Evolutionary conservation across 2,888 invertebrate genomes (phyloP).

Genomic region (Spialia ferax): DNA sequence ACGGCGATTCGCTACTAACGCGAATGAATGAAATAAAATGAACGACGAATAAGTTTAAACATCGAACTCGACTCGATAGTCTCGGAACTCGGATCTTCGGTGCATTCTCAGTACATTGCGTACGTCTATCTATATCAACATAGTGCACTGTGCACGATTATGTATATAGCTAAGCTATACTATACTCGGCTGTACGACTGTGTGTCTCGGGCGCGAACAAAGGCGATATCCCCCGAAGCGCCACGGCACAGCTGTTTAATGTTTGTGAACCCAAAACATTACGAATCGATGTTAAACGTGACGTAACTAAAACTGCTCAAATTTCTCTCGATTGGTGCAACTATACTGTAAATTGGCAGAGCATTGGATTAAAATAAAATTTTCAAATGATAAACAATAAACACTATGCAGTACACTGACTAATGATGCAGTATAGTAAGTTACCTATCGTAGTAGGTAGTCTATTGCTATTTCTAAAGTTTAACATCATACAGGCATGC

Average conservation of each 20-base stretch:
- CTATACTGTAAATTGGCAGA: background rate
- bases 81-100: conserved; percentile 31
- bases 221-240: conserved; percentile 65
- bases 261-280: conserved; percentile 72
- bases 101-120: conserved; percentile 46
- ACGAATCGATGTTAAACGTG: conserved; percentile 72
- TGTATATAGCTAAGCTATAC: too few species aligned
- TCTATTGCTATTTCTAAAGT: too few species aligned
- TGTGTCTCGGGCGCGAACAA: conserved; percentile 62
- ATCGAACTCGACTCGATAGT: conserved; percentile 47
- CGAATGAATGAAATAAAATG: conserved; percentile 43
- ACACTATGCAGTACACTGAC: too few species aligned
- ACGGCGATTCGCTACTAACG: conserved; percentile 60
- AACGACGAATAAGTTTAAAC: conserved; percentile 10
- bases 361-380: too few species aligned
- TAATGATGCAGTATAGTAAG: too few species aligned
- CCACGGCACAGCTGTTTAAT: conserved; percentile 81
- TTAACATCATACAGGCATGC: too few species aligned
- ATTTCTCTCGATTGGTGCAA: conserved; percentile 26
- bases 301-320: conserved; percentile 54
- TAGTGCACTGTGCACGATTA: conserved; percentile 1
- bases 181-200: conserved; percentile 6
- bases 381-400: too few species aligned
- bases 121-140: background rate
- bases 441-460: too few species aligned